Evolutionary conservation across 2,113 vertebrate species (phyloP), one percentile per base, ranked within the genome.

Genomic region (Grammomys surdaster): DNA sequence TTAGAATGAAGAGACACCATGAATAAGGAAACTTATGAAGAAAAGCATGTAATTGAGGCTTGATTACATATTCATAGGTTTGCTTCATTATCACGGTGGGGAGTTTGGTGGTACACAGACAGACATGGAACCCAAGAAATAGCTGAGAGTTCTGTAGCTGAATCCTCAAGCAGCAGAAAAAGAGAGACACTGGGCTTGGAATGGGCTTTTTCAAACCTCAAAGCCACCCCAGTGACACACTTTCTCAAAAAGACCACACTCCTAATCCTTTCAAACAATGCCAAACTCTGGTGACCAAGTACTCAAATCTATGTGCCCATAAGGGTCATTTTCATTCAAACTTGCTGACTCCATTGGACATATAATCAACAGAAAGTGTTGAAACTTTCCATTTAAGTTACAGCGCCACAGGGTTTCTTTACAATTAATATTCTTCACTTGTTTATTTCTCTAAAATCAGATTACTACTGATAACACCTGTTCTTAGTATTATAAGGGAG

Each of bases 401-500:
- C 69, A 86, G 86, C 96, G 24, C 78, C 80, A 40, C 69, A 76
- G 33, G 26, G 89, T 33, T 89, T 85, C 63, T 69, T 93, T n/a
- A 84, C 75, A 28, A 26, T 94, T 88, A 54, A 70, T 26, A 36
- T 65, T 72, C 69, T 88, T 91, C 7, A 89, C 20, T 89, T 84
- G 19, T 80, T 91, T 76, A 22, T 91, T 9, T 65, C 43, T 95
- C 63, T 76, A 84, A 93, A 90, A 80, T 84, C 19, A 56, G 56
- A 48, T 94, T 88, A 85, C 6, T 51, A 7, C 11, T n/a, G 75
- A 4, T 48, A 65, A 51, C 2, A 43, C n/a, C 2, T 77, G 1
- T 78, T 88, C 20, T 81, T 73, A 93, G 72, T 90, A 75, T 95
- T 94, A 95, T 96, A 96, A 63, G 19, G 63, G 36, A n/a, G 9